These are phyloP conservation scores for Drosophila pachea DNA, from an alignment of 1,140 invertebrate species.

Conservation along the genomic window DNA sequence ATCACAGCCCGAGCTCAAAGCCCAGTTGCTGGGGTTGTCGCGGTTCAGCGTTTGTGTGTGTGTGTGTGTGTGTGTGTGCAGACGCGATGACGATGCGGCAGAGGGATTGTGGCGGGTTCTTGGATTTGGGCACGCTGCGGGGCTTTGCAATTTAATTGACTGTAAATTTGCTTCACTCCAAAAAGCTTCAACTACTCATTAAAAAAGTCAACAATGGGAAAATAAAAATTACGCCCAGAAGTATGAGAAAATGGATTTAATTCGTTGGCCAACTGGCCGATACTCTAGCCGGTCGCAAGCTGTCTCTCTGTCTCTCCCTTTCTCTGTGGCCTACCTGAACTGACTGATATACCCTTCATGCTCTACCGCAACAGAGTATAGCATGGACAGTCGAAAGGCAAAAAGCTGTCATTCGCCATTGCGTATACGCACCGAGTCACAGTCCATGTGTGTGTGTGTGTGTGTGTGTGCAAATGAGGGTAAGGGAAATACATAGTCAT, in stretches of 20 bases:
- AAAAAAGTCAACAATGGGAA: constrained; percentile 41
- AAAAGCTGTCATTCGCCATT: constrained; percentile 48
- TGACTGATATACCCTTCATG: not conserved
- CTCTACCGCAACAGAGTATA: not conserved
- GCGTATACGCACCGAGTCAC: constrained; percentile 56
- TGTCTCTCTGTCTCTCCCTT: not conserved
- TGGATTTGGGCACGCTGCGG: not conserved
- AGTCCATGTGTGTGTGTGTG: not conserved
- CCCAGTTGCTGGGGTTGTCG: constrained; percentile 17
- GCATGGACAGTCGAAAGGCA: constrained; percentile 18
- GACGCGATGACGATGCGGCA: no score
- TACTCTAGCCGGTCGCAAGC: not conserved
- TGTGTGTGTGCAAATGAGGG: not conserved
- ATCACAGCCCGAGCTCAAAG: no score
- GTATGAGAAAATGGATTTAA: not conserved
- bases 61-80: no score
- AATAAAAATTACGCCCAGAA: constrained; percentile 15
- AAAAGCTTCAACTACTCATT: constrained; percentile 67
- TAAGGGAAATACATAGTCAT: constrained; percentile 1
- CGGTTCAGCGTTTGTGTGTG: not conserved
- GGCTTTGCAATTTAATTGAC: constrained; percentile 67
- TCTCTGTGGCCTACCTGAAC: not conserved
- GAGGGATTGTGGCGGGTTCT: not conserved
- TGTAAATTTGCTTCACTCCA: constrained; percentile 70
- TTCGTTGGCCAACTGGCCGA: not conserved